A percentile compares a stretch with the other conserved stretches of the same genome.
Conservation (phyloP, 2,888 invertebrate genomes). For the Tetragonisca angustula region DNA sequence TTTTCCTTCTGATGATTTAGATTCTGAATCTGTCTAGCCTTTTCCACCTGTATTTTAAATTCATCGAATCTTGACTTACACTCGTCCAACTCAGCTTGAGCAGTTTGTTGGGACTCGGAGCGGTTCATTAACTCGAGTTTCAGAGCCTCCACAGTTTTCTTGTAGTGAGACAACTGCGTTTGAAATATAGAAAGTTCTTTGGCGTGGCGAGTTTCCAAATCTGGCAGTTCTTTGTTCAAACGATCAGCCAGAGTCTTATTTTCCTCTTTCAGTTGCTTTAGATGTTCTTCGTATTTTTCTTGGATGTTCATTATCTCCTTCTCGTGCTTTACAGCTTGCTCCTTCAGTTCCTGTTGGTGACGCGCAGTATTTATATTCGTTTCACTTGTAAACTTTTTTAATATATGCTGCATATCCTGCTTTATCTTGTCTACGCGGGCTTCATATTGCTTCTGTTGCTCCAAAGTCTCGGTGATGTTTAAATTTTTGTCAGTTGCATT, state of each 20-base stretch:
- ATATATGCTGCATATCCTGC: conserved; percentile 78
- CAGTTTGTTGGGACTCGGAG: conserved; percentile 72
- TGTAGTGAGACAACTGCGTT: conserved; percentile 76
- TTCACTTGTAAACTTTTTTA: conserved; percentile 77
- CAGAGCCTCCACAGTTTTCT: conserved; percentile 78
- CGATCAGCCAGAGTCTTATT: conserved; percentile 71
- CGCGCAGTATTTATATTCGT: conserved; percentile 70
- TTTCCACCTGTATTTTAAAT: conserved; percentile 65
- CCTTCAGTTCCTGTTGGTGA: conserved; percentile 76
- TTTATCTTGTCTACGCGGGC: conserved; percentile 79
- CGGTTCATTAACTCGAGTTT: conserved; percentile 77
- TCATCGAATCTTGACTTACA: conserved; percentile 72
- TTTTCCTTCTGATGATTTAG: conserved; percentile 73
- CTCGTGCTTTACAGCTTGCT: conserved; percentile 72
- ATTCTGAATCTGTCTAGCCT: conserved; percentile 63
- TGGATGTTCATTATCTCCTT: conserved; percentile 72
- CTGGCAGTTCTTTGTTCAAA: conserved; percentile 75
- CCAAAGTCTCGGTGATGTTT: conserved; percentile 71
- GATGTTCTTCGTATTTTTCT: conserved; percentile 74
- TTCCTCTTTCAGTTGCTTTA: conserved; percentile 73
- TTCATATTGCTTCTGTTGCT: conserved; percentile 79
- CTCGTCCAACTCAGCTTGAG: conserved; percentile 70
- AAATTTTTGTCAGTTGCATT: conserved; percentile 71
- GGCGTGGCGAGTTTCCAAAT: conserved; percentile 77
- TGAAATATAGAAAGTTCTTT: conserved; percentile 81